Base-by-base conservation (phyloP, 2,797 vertebrate genomes). In the Brachyrhaphis roseni region DNA sequence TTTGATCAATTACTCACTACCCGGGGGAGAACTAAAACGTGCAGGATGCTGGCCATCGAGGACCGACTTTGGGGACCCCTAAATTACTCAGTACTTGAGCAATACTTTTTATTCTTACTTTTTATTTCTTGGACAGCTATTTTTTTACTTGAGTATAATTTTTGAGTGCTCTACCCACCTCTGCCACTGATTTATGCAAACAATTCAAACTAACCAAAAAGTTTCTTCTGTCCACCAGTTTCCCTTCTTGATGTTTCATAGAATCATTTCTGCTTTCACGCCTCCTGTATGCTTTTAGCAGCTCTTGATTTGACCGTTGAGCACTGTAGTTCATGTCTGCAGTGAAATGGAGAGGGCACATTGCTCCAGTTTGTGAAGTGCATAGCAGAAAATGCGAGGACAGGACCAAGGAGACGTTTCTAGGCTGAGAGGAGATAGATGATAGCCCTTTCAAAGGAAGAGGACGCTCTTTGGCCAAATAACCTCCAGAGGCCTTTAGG, bases 371-470 rank as follows among this genome's bases (percentile, higher is more conserved):
- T 95, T 95, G 79, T 76, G 71, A 53, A 85, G 78, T 78, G 83
- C 73, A 81, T 79, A 84, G 86, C 82, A 88, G 81, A 74, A 77
- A 87, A 79, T 46, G 23, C 46, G 74, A 89, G 91, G 91, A 90
- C 82, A 88, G 89, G 83, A 86, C 84, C 83, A 86, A 84, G 78
- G 79, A 92, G 92, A 94, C 92, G 81, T 93, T 92, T 95, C 89
- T 92, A 84, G 94, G 93, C 89, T 93, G 85, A 89, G 81, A 81
- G 49, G 82, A 91, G 91, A 94, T 84, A 91, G 84, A 94, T 91
- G 92, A 93, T 86, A 84, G 78, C 73, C 72, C 74, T 7, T 82
- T 80, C 79, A 74, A 75, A 88, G 88, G 79, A 84, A 79, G 87
- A 91, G 81, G 76, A 68, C 78, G 59, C 71, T 68, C 76, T 78